phyloP scores from a whole-genome alignment of 2,113 vertebrate genomes.

The Callionymus lyra region DNA sequence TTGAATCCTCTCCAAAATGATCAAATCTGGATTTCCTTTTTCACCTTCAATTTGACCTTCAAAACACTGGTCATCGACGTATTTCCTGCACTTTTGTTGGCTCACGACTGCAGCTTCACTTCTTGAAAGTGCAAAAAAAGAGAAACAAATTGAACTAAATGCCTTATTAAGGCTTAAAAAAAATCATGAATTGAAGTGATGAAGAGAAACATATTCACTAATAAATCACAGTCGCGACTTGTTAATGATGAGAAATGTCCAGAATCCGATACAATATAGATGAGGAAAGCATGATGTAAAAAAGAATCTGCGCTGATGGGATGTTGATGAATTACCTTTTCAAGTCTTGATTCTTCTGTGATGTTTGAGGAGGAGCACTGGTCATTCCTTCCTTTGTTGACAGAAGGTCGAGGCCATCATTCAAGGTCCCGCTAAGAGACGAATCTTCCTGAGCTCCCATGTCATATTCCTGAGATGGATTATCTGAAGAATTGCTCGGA shows the following conservation, averaged over 20 bases:
- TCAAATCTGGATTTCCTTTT: constrained; percentile 25
- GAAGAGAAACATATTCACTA: constrained; percentile 21
- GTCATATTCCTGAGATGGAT: too few species aligned
- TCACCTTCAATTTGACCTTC: constrained; percentile 12
- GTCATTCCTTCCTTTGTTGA: not conserved
- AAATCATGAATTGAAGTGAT: constrained; percentile 33
- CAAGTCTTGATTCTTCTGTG: constrained; percentile 7
- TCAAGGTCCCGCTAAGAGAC: too few species aligned
- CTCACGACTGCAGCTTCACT: constrained; percentile 66
- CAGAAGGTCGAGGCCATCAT: too few species aligned
- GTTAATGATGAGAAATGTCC: constrained; percentile 48
- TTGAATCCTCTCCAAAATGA: constrained; percentile 3
- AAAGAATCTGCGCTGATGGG: constrained; percentile 7
- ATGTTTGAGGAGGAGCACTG: not conserved
- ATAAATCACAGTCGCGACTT: constrained; percentile 40
- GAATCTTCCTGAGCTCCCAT: too few species aligned
- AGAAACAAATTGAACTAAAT: too few species aligned
- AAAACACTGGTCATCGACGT: not conserved
- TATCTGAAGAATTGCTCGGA: too few species aligned
- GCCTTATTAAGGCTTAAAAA: too few species aligned
- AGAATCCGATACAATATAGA: constrained; percentile 42
- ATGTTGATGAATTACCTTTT: constrained; percentile 37
- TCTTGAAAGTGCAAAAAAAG: constrained; percentile 1
- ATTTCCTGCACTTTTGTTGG: constrained; percentile 59
- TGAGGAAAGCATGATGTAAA: constrained; percentile 17